Conservation (phyloP, 2,888 invertebrate species). For the Ochropleura plecta region DNA sequence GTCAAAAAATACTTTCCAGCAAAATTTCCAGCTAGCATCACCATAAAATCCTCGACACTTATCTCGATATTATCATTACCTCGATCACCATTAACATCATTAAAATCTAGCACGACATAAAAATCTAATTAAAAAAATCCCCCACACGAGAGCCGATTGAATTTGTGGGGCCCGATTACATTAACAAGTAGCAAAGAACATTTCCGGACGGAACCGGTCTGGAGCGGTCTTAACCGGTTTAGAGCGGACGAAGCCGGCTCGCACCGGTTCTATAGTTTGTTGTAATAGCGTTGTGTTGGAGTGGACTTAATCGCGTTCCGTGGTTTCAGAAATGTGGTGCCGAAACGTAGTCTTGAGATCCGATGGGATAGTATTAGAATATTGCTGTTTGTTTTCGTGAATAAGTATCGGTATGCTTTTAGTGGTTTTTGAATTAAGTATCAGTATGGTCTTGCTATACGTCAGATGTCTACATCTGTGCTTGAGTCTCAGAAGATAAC, state of each 20-base stretch:
- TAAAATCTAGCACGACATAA: conserved; percentile 53
- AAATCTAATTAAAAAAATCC: conserved; percentile 61
- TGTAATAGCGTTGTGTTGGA: conserved; percentile 74
- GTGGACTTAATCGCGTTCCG: conserved; percentile 80
- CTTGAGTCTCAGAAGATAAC: background rate
- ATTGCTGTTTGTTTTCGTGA: conserved; percentile 44
- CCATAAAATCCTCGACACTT: conserved; percentile 28
- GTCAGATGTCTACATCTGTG: background rate
- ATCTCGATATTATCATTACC: conserved; percentile 48
- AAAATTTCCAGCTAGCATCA: conserved; percentile 6
- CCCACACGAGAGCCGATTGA: conserved; percentile 73
- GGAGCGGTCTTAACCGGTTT: conserved; percentile 84
- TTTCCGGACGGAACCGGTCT: conserved; percentile 72
- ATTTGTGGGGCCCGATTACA: conserved; percentile 85
- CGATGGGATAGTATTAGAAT: conserved; percentile 40
- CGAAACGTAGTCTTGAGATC: conserved; percentile 71
- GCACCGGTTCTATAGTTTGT: conserved; percentile 74
- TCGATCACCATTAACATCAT: conserved; percentile 59
- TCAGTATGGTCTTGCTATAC: background rate
- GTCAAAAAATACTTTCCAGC: conserved; percentile 5
- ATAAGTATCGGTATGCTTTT: conserved; percentile 24
- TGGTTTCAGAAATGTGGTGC: conserved; percentile 76
- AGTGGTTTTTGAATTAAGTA: conserved; percentile 14
- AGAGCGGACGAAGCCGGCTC: conserved; percentile 73
- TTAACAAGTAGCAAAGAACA: conserved; percentile 84